Evolutionary conservation across 2,113 vertebrate species (phyloP), one percentile per base, ranked within the genome.

Genomic region (Hucho hucho): DNA sequence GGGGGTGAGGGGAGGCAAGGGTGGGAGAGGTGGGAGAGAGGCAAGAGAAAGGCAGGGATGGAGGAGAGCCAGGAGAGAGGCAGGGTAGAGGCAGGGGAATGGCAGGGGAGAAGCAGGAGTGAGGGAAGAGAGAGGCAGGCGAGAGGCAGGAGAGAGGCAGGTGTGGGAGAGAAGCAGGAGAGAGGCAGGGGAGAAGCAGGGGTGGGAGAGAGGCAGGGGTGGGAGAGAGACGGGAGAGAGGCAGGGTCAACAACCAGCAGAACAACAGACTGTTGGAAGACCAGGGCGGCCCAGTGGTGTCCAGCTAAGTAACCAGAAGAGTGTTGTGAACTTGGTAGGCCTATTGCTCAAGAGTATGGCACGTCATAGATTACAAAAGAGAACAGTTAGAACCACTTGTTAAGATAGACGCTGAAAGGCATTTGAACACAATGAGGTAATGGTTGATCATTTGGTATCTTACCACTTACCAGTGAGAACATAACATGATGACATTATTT

Each of bases 41-140:
- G 37, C 37, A 43, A 43, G 37, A 43, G 37, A 43, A 11, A 43
- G 37, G 37, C 37, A 43, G 9, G 37, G 7, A 43, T 7, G 2
- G 99, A 99, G 67, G 99, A 88, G 9, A 69, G 66, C 26, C 18
- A 9, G n/a, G 53, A 63, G 16, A 43, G 64, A 24, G n/a, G 12
- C 28, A 22, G 32, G 6, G 6, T 6, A 6, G 32, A 20, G 26
- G 7, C 26, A 43, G 1, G 26, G 1, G 26, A 16, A 5, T 3
- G 63, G 59, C 28, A 46, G 37, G 72, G 26, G 12, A 32, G 9
- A 13, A 9, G 18, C 3, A 11, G 56, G 29, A 32, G 14, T 4
- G 32, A 37, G 32, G 32, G 6, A 37, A 37, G 6, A 37, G 32
- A 9, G 6, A 37, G 32, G 2, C 98, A 99, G 66, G 97, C 97